phyloP scores from a whole-genome alignment of 2,888 invertebrate genomes.

The Cantharis lateralis region DNA sequence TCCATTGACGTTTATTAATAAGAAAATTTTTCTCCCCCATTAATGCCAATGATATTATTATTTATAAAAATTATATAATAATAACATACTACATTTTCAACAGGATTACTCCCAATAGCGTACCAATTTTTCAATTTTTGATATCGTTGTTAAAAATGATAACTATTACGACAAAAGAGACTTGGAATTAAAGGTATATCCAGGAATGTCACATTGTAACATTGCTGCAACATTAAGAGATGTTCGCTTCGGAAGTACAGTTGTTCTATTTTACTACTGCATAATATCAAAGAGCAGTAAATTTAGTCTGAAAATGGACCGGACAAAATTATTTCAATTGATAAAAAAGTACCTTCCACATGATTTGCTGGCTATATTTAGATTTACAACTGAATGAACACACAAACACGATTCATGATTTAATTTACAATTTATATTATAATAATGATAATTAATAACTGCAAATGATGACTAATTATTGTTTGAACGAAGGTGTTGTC shows the following conservation, averaged over 20 bases:
- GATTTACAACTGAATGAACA: not conserved
- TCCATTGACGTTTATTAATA: not conserved
- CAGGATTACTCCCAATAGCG: no score
- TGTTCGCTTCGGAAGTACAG: no score
- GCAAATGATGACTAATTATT: constrained; percentile 23
- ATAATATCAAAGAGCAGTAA: not conserved
- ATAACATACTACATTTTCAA: no score
- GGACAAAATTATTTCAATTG: not conserved
- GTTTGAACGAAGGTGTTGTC: constrained; percentile 19
- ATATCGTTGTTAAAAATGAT: no score
- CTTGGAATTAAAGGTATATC: no score
- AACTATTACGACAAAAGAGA: no score
- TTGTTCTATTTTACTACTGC: no score
- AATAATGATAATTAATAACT: not conserved
- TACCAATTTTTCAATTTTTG: no score
- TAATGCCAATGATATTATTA: not conserved
- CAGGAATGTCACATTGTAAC: no score
- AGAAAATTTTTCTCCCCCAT: not conserved
- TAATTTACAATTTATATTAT: not conserved
- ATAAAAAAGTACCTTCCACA: not conserved
- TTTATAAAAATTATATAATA: not conserved
- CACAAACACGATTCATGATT: not conserved
- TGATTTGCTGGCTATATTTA: not conserved
- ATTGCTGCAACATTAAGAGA: no score
- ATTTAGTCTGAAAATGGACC: not conserved